These are phyloP conservation scores for Nasonia longicornis DNA, from an alignment of 1,140 invertebrate species.

Conservation along the genomic window DNA sequence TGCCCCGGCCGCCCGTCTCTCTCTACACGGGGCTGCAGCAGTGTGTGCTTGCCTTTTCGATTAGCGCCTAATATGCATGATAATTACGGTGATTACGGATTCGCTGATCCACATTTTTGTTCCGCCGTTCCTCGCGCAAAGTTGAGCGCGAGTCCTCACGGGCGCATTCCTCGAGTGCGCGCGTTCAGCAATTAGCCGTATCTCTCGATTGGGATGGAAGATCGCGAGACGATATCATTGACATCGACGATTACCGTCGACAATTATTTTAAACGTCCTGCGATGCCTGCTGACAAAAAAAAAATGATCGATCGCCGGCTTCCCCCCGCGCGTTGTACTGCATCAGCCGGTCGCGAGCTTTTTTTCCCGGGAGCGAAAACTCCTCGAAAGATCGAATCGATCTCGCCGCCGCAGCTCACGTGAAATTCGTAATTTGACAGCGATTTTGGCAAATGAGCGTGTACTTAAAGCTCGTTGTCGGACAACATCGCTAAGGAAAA, in stretches of 20 bases:
- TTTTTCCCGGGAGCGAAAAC: background rate
- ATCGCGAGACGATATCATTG: background rate
- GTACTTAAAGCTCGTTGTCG: constrained; percentile 20
- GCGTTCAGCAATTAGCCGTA: no score
- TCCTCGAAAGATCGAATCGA: constrained; percentile 1
- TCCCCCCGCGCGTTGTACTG: no score
- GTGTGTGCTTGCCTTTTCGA: background rate
- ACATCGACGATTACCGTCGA: background rate
- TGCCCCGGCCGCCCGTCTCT: background rate
- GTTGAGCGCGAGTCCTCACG: no score
- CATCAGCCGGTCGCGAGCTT: background rate
- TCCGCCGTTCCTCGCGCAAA: no score
- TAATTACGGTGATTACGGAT: background rate
- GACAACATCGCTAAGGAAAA: background rate
- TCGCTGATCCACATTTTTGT: background rate
- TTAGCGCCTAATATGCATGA: background rate
- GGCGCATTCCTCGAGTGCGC: no score
- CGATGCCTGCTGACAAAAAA: background rate
- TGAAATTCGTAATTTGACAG: constrained; percentile 30
- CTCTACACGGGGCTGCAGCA: background rate
- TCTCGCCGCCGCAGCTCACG: background rate
- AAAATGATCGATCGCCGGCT: background rate
- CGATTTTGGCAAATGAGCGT: constrained; percentile 41
- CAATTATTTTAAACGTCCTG: constrained; percentile 18
- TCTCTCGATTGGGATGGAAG: no score